These are phyloP conservation scores for Saguinus midas DNA, from an alignment of 2,113 vertebrate species.

Conservation along the genomic window DNA sequence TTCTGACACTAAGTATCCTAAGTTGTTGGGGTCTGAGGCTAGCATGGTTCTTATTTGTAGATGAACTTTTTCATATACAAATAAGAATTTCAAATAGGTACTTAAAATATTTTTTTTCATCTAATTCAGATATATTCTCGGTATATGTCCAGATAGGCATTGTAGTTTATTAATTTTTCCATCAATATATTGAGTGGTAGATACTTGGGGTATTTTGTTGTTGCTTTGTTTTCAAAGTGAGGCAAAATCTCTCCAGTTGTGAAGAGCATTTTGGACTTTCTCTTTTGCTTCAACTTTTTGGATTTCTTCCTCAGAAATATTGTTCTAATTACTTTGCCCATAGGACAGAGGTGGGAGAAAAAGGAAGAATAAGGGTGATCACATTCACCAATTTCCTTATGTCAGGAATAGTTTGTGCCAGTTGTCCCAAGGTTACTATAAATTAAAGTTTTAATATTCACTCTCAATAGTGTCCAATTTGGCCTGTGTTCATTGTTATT, in stretches of 20 bases:
- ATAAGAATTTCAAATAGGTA: background rate
- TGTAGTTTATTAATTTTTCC: background rate
- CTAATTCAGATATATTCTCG: background rate
- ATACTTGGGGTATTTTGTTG: background rate
- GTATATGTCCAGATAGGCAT: background rate
- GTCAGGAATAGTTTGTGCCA: background rate
- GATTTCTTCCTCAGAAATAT: background rate
- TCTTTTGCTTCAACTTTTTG: background rate
- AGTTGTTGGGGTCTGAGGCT: background rate
- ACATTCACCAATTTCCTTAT: background rate
- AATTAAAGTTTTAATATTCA: background rate
- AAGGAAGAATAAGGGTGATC: background rate
- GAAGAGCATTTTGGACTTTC: background rate
- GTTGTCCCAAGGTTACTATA: background rate
- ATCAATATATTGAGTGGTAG: background rate
- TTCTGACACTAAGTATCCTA: conserved; percentile 4
- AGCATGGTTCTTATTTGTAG: background rate
- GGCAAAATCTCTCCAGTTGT: background rate
- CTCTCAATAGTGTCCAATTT: background rate
- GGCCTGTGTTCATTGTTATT: background rate
- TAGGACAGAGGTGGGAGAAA: background rate
- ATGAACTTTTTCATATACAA: background rate
- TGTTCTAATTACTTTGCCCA: background rate
- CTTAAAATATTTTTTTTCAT: background rate
- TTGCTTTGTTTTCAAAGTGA: background rate